Conservation (phyloP, 2,113 vertebrate genomes). For the Phrynosoma blainvillii region DNA sequence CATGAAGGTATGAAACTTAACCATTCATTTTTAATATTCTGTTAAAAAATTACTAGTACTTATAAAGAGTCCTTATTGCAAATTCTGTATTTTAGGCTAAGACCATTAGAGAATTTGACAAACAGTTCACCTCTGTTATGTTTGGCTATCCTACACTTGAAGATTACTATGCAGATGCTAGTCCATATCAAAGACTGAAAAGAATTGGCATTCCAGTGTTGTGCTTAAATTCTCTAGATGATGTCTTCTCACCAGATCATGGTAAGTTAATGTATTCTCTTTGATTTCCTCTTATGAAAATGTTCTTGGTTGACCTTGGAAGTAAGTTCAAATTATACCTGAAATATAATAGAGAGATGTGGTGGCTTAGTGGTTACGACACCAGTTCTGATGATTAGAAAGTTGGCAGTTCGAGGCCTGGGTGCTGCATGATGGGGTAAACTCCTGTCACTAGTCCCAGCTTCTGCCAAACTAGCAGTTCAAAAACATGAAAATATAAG, state of each 20-base stretch:
- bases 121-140: conserved; percentile 95
- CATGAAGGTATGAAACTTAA: conserved; percentile 88
- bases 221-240: conserved; percentile 95
- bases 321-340: neutral
- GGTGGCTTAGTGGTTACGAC: no score
- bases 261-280: conserved; percentile 78
- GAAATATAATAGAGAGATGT: neutral
- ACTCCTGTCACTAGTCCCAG: no score
- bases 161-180: conserved; percentile 96
- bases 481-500: no score
- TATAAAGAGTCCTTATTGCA: conserved; percentile 42
- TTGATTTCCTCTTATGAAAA: conserved; percentile 16
- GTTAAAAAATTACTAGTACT: conserved; percentile 41
- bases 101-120: conserved; percentile 96
- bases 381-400: no score
- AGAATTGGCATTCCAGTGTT: conserved; percentile 95
- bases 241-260: conserved; percentile 95
- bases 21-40: conserved; percentile 45
- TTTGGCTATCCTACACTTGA: conserved; percentile 94
- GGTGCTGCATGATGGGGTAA: no score
- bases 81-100: conserved; percentile 84
- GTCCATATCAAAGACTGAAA: conserved; percentile 88
- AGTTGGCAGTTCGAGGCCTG: no score
- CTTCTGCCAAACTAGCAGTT: no score
- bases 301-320: neutral